Evolutionary conservation across 2,888 invertebrate genomes (phyloP), one percentile per base, ranked within the genome.

Genomic region (Atethmia centrago): DNA sequence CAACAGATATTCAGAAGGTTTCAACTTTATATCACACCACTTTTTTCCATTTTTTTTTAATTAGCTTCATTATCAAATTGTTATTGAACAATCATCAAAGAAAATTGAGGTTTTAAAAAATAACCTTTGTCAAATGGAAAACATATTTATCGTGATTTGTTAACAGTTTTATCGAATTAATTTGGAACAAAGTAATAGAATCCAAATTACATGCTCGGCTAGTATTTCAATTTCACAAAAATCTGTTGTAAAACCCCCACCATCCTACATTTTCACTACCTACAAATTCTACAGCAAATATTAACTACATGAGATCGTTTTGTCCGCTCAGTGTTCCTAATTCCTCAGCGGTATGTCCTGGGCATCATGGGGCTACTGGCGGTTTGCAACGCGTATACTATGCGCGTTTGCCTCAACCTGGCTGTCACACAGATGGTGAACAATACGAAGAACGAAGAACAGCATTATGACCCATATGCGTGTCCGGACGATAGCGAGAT

Each of bases 351-450:
- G 88, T 97, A 97, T 91, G 97, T 98, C 87, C 93, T 98, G 87
- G 97, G 97, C 86, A 96, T 98, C 80, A 98, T 98, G 98, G 97
- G 98, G n/a, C 97, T 98, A 88, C 90, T 98, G 85, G 98, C 97
- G 12, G 96, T 98, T n/a, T 96, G 97, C 91, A 98, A 97, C 90
- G 98, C 98, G n/a, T 98, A 98, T 89, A 97, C 97, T 56, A 97
- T 98, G 97, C 96, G 98, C 14, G 97, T 98, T 3, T 97, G 97
- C 79, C 96, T 98, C 66, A 97, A 97, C 81, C 96, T 98, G 68
- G 97, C 98, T 8, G 97, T 98, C 76, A 98, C 97, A 0, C 97
- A 97, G 87, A 97, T 98, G 97, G 97, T 97, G 16, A 93, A 94
- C 85, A 94, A 93, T 70, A 93, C 92, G 19, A 93, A 93, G 93